Evolutionary conservation across 2,888 invertebrate genomes (phyloP), one percentile per base, ranked within the genome.

Genomic region (Pyrocoelia pectoralis): DNA sequence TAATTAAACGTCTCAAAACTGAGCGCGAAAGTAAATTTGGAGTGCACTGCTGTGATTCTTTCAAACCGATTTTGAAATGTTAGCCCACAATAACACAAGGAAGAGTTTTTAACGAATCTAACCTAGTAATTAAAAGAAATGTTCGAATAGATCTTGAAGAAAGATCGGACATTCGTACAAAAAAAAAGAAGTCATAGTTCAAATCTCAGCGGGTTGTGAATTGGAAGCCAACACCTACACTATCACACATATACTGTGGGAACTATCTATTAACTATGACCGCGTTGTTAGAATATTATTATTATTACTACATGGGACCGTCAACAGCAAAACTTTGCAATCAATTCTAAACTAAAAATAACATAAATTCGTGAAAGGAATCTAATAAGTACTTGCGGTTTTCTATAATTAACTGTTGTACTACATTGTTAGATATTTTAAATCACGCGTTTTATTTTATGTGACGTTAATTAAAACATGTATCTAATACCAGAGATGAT

Each of bases 181-280:
- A 33, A 33, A 33, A 64, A 60, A n/a, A n/a, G n/a, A n/a, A 58
- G 65, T 65, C 65, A 65, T 61, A 65, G 65, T 65, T 65, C 65
- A 65, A 65, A 65, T 61, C 65, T 24, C 65, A 65, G 65, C 65
- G 56, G 65, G 65, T 65, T 56, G 46, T 49, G 56, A 59, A 64
- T 65, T 65, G 65, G 61, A 65, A 61, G 65, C 60, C 54, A 53
- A 65, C 65, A 61, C 65, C 65, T 61, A 65, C 65, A 56, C 65
- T 41, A 61, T 61, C 56, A 52, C 65, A 65, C 61, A 56, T 53
- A 50, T 56, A 65, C 56, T 65, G 65, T 65, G 65, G 65, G 65
- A 65, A 65, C 56, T 65, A 61, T 41, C 50, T 61, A 56, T 61
- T 65, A 60, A 50, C 53, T 61, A 53, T 65, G 54, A 56, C 50